These are phyloP conservation scores for Cancer borealis DNA, from an alignment of 2,888 invertebrate species.

Conservation along the genomic window DNA sequence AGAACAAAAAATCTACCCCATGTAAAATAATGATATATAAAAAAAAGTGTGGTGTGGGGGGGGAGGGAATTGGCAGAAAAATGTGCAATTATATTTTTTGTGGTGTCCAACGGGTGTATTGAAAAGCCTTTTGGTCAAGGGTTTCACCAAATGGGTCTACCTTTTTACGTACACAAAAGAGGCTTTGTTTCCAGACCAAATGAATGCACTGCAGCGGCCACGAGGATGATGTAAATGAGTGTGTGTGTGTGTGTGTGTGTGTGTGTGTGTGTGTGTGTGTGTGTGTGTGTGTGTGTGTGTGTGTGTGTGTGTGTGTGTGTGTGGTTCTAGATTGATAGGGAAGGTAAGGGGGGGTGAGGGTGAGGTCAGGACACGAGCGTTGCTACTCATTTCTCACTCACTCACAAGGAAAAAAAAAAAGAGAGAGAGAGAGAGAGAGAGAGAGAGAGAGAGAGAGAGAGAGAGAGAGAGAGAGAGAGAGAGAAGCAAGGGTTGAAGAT, in stretches of 20 bases:
- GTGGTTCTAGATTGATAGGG: neutral
- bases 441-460: neutral
- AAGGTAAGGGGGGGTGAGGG: neutral
- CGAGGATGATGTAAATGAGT: neutral
- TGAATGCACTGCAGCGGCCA: neutral
- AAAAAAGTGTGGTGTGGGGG: neutral
- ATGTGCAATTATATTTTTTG: neutral
- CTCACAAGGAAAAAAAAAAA: neutral
- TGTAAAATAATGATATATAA: neutral
- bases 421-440: no score
- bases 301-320: slow-evolving; percentile 20
- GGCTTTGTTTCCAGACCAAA: slow-evolving; percentile 7
- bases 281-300: slow-evolving; percentile 37
- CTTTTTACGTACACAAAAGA: neutral
- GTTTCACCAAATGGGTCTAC: neutral
- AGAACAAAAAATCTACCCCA: neutral
- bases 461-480: neutral
- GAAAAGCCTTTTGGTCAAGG: neutral
- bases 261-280: slow-evolving; percentile 34
- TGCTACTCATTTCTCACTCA: neutral
- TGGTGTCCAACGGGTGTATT: neutral
- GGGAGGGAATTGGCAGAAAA: no score
- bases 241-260: slow-evolving; percentile 21
- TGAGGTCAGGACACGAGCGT: neutral
- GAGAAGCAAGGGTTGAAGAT: neutral